Percentiles rank a stretch among this genome's conserved stretches.
These are phyloP conservation scores for Tetramorium parvispinum DNA, from an alignment of 1,140 invertebrate species.

Conservation along the genomic window DNA sequence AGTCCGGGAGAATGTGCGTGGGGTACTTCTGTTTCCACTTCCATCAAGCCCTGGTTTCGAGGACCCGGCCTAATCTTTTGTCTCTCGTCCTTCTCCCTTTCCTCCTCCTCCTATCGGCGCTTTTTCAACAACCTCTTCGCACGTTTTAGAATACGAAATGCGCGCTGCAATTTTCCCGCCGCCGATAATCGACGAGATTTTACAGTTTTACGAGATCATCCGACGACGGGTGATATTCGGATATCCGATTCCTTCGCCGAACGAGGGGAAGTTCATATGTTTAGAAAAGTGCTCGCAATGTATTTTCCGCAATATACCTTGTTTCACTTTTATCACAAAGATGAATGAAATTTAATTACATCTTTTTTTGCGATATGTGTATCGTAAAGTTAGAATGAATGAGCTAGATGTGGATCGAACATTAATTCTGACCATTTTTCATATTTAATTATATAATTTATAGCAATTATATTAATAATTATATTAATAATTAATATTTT, in stretches of 20 bases:
- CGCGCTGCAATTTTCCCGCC: constrained; percentile 32
- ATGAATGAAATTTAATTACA: neutral
- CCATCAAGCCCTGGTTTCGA: constrained; percentile 71
- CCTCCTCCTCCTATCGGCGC: constrained; percentile 66
- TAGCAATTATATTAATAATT: too few relatives aligned
- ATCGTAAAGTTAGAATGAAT: neutral
- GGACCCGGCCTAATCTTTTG: constrained; percentile 78
- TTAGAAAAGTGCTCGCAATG: neutral
- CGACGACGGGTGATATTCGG: neutral
- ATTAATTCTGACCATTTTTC: too few relatives aligned
- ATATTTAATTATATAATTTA: too few relatives aligned
- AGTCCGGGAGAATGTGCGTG: constrained; percentile 68
- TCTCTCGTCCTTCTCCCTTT: constrained; percentile 65
- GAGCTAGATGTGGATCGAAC: too few relatives aligned
- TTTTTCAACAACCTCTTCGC: constrained; percentile 68
- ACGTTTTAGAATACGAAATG: constrained; percentile 57
- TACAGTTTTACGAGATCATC: neutral
- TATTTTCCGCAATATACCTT: neutral
- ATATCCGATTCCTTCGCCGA: neutral
- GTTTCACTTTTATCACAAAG: neutral
- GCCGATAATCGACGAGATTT: neutral
- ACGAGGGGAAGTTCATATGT: neutral
- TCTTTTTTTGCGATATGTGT: neutral
- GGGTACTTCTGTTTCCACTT: constrained; percentile 71
- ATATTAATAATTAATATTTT: too few relatives aligned